Evolutionary conservation across 2,888 invertebrate species (phyloP), one percentile per base, ranked within the genome.

Genomic region (Parapristionchus giblindavisi): DNA sequence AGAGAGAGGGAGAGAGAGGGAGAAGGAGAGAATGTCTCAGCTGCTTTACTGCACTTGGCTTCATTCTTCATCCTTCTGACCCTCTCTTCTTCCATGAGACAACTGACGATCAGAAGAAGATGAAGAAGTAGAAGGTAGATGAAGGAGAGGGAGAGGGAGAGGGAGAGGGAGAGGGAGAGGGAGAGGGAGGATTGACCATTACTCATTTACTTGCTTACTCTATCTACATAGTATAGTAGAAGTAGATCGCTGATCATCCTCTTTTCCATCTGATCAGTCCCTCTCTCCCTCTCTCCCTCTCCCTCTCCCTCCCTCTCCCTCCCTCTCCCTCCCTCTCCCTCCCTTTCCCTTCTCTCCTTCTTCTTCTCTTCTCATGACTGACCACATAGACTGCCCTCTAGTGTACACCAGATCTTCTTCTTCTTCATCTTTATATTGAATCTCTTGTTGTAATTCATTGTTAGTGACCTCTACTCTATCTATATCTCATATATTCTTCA

Each of bases 41-140:
- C 48, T 21, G 21, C 48, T 48, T 21, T n/a, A n/a, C n/a, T n/a
- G n/a, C n/a, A n/a, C n/a, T n/a, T n/a, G n/a, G n/a, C n/a, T n/a
- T n/a, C n/a, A n/a, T n/a, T n/a, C n/a, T n/a, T n/a, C n/a, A n/a
- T n/a, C n/a, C n/a, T n/a, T n/a, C 60, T 60, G 60, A 60, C 60
- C 60, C 60, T 60, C n/a, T n/a, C n/a, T 60, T 29, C 60, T 34
- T 60, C 48, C 65, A 65, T 65, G 43, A 65, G 48, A 27, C 65
- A 65, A 14, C 65, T 65, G 65, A 65, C 65, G 43, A 65, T 65
- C 61, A 21, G 32, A 34, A 63, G 51, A 63, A 40, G 24, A 63
- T 38, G 40, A 29, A 66, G 66, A 21, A 43, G 21, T 29, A 48
- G 48, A 48, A 66, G 24, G 32, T 32, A 61, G 32, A 66, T 14